Evolutionary conservation across 2,113 vertebrate species (phyloP).

Genomic region (Quiscalus mexicanus): DNA sequence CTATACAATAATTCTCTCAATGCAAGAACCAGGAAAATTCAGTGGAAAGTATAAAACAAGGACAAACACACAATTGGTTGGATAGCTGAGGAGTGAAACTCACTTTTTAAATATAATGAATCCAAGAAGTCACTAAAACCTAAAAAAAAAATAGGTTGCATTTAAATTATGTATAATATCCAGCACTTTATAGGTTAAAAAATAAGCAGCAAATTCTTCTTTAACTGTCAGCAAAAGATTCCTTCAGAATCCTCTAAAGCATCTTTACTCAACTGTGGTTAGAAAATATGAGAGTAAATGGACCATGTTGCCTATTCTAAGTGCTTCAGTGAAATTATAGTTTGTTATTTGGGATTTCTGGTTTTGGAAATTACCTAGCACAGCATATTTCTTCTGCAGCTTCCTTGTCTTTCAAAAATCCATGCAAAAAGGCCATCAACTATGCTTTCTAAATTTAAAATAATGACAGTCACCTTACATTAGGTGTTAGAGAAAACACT

Average conservation of each 20-base stretch:
- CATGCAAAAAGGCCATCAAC: background rate
- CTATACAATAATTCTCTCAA: background rate
- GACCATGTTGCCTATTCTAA: slow-evolving; percentile 2
- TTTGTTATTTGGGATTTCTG: slow-evolving; percentile 25
- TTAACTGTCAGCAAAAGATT: slow-evolving; percentile 2
- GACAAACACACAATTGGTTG: background rate
- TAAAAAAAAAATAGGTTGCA: background rate
- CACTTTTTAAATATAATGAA: background rate
- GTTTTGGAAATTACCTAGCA: slow-evolving; percentile 14
- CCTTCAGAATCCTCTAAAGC: slow-evolving; percentile 7
- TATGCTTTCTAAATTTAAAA: background rate
- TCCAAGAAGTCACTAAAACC: background rate
- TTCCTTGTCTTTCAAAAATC: slow-evolving; percentile 1
- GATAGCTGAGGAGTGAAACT: background rate
- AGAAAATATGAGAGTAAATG: slow-evolving; percentile 21
- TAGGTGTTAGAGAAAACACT: background rate
- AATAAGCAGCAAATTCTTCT: background rate
- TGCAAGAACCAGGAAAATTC: background rate
- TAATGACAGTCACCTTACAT: background rate
- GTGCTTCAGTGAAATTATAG: slow-evolving; percentile 19
- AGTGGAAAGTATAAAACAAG: background rate
- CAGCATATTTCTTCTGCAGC: background rate
- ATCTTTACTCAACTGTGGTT: slow-evolving; percentile 15
- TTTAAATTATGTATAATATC: background rate
- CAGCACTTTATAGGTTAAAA: background rate